Percentiles rank a stretch among this genome's conserved stretches.
Conservation (phyloP, 2,113 vertebrate genomes). For the Hippocampus mohnikei region DNA sequence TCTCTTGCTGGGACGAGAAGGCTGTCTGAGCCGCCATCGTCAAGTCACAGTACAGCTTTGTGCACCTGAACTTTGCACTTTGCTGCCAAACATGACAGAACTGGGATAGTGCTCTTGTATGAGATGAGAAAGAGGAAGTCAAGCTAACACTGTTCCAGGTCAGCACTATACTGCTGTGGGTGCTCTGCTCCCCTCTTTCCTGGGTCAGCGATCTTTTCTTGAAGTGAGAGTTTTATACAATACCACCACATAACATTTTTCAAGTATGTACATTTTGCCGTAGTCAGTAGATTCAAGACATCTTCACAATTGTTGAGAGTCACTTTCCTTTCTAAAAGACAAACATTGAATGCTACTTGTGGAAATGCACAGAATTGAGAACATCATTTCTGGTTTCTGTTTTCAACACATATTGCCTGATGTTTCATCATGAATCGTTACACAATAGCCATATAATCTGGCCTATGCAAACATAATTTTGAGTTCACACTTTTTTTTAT, state of each 20-base stretch:
- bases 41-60: not conserved
- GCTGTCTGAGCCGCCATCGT: not conserved
- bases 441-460: no score
- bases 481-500: no score
- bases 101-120: not conserved
- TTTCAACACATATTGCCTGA: no score
- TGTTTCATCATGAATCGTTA: no score
- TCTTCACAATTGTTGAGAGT: no score
- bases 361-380: no score
- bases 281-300: not conserved
- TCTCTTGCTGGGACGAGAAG: not conserved
- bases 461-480: no score
- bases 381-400: no score
- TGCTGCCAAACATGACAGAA: slow-evolving; percentile 11
- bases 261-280: no score
- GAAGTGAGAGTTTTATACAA: not conserved
- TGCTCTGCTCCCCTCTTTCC: not conserved
- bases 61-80: not conserved
- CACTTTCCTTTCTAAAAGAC: no score
- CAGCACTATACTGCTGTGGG: not conserved
- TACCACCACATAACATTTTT: not conserved
- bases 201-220: not conserved
- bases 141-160: slow-evolving; percentile 1
- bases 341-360: no score
- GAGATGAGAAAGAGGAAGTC: not conserved